Conservation (phyloP, 1,140 invertebrate genomes). For the Drosophila lowei region DNA sequence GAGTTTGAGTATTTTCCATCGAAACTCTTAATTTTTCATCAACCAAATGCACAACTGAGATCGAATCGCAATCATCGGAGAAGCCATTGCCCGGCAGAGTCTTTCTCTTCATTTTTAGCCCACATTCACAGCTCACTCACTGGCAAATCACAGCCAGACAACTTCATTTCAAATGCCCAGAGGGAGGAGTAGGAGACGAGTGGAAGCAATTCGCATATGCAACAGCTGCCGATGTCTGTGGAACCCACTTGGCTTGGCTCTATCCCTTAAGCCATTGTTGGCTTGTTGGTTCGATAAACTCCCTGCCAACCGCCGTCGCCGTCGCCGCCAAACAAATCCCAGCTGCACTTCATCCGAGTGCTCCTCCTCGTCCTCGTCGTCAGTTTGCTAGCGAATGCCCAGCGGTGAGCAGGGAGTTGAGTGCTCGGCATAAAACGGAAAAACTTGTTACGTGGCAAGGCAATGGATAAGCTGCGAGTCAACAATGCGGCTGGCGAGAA, state of each 20-base stretch:
- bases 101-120: conserved; percentile 38
- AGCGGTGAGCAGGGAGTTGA: conserved; percentile 55
- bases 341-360: conserved; percentile 30
- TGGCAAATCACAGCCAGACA: conserved; percentile 42
- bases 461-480: conserved; percentile 65
- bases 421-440: conserved; percentile 65
- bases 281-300: conserved; percentile 73
- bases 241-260: conserved; percentile 1
- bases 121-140: conserved; percentile 38
- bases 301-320: conserved; percentile 28
- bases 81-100: conserved; percentile 37
- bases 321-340: conserved; percentile 31
- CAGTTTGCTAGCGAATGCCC: conserved; percentile 60
- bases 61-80: conserved; percentile 25
- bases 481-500: conserved; percentile 51
- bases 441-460: conserved; percentile 51
- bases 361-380: conserved; percentile 13
- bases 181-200: not conserved
- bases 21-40: not conserved
- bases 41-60: conserved; percentile 24
- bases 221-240: conserved; percentile 33
- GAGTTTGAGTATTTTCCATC: too few relatives aligned
- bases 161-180: conserved; percentile 36
- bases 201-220: conserved; percentile 24
- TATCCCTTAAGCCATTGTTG: conserved; percentile 37